phyloP scores from a whole-genome alignment of 2,797 vertebrate species.

The Momotus momota region DNA sequence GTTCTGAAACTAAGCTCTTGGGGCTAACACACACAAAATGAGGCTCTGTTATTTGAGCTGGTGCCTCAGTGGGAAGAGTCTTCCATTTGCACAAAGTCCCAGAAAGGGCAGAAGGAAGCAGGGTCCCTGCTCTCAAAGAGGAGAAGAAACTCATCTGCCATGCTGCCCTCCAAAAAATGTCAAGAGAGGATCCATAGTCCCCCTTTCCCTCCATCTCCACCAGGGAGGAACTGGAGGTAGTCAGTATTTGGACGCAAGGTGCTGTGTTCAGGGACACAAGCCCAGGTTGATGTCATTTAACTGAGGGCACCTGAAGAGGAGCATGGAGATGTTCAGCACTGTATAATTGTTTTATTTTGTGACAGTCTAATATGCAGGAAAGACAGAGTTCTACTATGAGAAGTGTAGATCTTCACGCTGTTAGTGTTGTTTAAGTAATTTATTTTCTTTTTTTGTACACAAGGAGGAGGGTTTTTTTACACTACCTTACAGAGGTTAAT shows the following conservation, averaged over 20 bases:
- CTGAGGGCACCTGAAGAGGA: background rate
- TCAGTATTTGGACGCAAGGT: background rate
- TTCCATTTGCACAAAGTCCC: background rate
- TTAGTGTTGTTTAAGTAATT: background rate
- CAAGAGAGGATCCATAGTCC: fast-evolving
- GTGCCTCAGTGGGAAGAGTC: background rate
- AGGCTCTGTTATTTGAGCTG: background rate
- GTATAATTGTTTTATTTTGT: background rate
- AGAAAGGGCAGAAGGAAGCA: background rate
- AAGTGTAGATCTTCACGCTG: background rate
- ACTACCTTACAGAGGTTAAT: background rate
- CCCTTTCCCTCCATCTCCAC: background rate
- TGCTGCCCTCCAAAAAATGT: background rate
- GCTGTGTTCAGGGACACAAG: fast-evolving
- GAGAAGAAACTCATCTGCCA: background rate
- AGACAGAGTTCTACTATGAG: background rate
- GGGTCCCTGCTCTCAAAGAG: background rate
- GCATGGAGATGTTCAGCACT: background rate
- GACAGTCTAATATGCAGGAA: background rate
- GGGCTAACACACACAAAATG: background rate
- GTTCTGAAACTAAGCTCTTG: background rate
- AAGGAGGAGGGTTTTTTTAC: background rate
- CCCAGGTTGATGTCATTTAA: background rate
- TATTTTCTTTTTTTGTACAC: background rate
- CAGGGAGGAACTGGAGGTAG: fast-evolving